Conservation (phyloP, 2,888 invertebrate species). For the Ophion ventricosus region DNA sequence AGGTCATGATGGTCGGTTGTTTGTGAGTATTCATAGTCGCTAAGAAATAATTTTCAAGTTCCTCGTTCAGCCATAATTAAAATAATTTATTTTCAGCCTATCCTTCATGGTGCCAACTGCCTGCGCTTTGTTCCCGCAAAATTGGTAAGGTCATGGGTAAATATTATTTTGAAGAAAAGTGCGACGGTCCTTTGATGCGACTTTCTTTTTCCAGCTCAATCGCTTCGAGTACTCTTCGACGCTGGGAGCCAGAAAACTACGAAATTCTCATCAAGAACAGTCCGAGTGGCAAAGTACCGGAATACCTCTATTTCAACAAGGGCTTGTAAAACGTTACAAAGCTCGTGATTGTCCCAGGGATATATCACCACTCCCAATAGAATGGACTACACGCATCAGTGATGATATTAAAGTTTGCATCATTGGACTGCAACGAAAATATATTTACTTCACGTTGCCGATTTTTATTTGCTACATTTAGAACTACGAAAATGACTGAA, state of each 20-base stretch:
- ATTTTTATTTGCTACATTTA: too few relatives aligned
- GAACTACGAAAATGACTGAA: too few relatives aligned
- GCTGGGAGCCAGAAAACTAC: conserved; percentile 90
- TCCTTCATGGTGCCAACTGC: conserved; percentile 94
- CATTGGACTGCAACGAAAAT: too few relatives aligned
- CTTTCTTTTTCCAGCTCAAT: conserved; percentile 86
- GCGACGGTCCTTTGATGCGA: neutral
- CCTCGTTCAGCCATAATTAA: neutral
- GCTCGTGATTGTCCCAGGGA: conserved; percentile 38
- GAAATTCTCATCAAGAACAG: conserved; percentile 88
- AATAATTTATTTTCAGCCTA: conserved; percentile 85
- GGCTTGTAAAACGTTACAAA: conserved; percentile 87
- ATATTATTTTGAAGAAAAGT: neutral
- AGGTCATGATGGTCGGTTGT: conserved; percentile 91
- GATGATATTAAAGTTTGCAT: too few relatives aligned
- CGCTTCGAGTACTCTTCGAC: conserved; percentile 88
- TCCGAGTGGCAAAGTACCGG: conserved; percentile 87
- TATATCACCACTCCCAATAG: conserved; percentile 25
- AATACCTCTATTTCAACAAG: conserved; percentile 93
- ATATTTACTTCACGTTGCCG: too few relatives aligned
- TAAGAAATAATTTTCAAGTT: conserved; percentile 25
- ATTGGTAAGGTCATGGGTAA: conserved; percentile 87
- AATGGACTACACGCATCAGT: conserved; percentile 37
- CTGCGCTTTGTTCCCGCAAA: conserved; percentile 93
- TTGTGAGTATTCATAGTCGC: conserved; percentile 87